Base-by-base conservation (phyloP, 1,140 invertebrate species). In the Theocolax elegans region DNA sequence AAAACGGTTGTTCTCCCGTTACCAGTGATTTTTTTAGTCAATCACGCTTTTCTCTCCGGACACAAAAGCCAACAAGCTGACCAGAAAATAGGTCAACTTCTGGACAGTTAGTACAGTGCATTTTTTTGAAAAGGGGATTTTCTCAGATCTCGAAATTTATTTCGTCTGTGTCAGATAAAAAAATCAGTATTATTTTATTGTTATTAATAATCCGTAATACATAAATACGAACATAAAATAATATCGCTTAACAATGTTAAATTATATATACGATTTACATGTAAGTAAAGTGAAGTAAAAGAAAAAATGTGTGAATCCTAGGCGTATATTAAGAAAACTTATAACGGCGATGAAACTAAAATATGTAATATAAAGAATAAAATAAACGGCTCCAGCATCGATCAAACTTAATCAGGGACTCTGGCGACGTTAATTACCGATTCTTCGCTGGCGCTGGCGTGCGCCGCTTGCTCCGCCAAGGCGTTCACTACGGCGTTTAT, bases 401-500 rank as follows among this genome's bases (percentile, higher is more conserved):
- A n/a, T n/a, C n/a, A n/a, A n/a, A n/a, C n/a, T n/a, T n/a, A n/a
- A n/a, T n/a, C n/a, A n/a, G n/a, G n/a, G n/a, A n/a, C n/a, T n/a
- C n/a, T n/a, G n/a, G n/a, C n/a, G n/a, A n/a, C n/a, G n/a, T n/a
- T 72, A 77, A 72, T 85, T 83, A 92, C 89, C 81, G 91, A 91
- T 87, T 93, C 92, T 72, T 92, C 91, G 60, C 91, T 92, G 73
- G 91, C 87, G 80, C 91, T 92, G 44, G 91, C 92, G 81, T 95
- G 92, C 74, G 94, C 93, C 65, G 93, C 94, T 82, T 95, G 94
- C 65, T 94, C 93, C 40, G 94, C 94, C 70, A 96, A 87, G 23
- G 94, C 94, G 83, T 94, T 95, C 66, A 96, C 94, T 71, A 96
- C 94, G 29, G 94, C 94, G 79, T 94, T 95, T 79, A 96, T 95